Base-by-base conservation (phyloP, 2,797 vertebrate species). In the Myotis vivesi region DNA sequence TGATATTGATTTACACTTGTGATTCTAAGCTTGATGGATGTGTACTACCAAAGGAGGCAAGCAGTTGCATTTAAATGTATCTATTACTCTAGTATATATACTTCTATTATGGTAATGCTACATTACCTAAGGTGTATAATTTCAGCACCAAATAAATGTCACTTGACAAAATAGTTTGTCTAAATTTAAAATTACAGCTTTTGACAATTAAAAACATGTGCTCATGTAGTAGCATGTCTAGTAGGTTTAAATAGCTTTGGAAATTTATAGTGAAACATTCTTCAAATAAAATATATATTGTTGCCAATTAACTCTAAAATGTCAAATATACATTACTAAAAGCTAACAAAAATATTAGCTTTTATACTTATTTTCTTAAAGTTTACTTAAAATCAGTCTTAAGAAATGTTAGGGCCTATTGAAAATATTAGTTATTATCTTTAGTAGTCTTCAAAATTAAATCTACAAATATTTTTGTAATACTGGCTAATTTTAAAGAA, bases 1-100 rank as follows among this genome's bases (percentile, higher is more conserved):
- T 95, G 41, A 89, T 95, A 91, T 97, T 89, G 93, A 97, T 98
- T 97, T 97, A 97, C 81, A 95, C 91, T 95, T 95, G 95, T 9
- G n/a, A 89, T 95, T 75, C 84, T 72, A 81, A 92, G 55, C 93
- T 96, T 95, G 94, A 97, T 95, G 96, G 95, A 98, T 98, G 93
- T 62, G 28, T 93, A 83, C 68, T 88, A 96, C 57, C 30, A 94
- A 20, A 95, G 49, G 51, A 87, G 71, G 59, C 33, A 95, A 95
- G 64, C 66, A 92, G 69, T 94, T 96, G 90, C 92, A 97, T 96
- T 97, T 97, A 98, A 96, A 97, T 96, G 91, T 90, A 62, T 49
- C 17, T 95, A 84, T 96, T 97, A 92, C 38, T 93, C 79, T 53
- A 57, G 13, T 93, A 88, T 25, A 93, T 97, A 12, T 25, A 13